A percentile compares a stretch with the other conserved stretches of the same genome.
These are phyloP conservation scores for Amphiprion ocellaris DNA, from an alignment of 2,113 vertebrate species.

Conservation along the genomic window DNA sequence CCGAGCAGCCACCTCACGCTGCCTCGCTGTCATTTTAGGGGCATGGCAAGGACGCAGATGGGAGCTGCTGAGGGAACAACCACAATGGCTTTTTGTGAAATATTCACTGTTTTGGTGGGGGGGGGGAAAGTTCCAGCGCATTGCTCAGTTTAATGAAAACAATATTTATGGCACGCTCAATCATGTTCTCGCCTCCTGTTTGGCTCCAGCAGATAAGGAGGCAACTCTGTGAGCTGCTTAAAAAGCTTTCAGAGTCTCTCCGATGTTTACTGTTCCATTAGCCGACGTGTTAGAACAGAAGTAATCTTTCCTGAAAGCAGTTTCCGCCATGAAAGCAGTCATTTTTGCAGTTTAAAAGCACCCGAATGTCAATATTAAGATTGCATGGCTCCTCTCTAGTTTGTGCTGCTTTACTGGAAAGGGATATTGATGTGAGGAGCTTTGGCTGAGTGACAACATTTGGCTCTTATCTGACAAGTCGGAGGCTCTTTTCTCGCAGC, in stretches of 20 bases:
- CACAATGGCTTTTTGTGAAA: conserved; percentile 13
- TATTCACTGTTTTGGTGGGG: neutral
- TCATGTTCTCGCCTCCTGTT: conserved; percentile 33
- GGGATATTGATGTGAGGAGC: conserved; percentile 19
- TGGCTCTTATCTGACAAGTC: conserved; percentile 35
- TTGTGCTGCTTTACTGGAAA: conserved; percentile 43
- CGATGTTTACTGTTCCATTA: conserved; percentile 51
- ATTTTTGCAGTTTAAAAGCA: conserved; percentile 31
- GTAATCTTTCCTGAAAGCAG: conserved; percentile 40
- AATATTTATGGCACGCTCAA: conserved; percentile 36
- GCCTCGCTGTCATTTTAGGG: conserved; percentile 51
- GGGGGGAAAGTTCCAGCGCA: neutral
- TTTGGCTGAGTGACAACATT: conserved; percentile 41
- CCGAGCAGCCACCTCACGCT: conserved; percentile 47
- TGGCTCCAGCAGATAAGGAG: conserved; percentile 43
- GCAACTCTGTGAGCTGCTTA: conserved; percentile 43
- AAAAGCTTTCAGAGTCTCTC: conserved; percentile 40
- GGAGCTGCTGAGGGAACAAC: conserved; percentile 20
- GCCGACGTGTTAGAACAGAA: conserved; percentile 19
- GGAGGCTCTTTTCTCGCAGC: conserved; percentile 7
- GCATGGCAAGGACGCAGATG: conserved; percentile 46
- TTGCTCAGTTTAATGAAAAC: conserved; percentile 45
- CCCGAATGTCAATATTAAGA: conserved; percentile 18
- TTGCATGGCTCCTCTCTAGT: conserved; percentile 10
- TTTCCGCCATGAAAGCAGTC: conserved; percentile 15